Conservation (phyloP, 1,140 invertebrate species). For the Diploscapter pachys region DNA sequence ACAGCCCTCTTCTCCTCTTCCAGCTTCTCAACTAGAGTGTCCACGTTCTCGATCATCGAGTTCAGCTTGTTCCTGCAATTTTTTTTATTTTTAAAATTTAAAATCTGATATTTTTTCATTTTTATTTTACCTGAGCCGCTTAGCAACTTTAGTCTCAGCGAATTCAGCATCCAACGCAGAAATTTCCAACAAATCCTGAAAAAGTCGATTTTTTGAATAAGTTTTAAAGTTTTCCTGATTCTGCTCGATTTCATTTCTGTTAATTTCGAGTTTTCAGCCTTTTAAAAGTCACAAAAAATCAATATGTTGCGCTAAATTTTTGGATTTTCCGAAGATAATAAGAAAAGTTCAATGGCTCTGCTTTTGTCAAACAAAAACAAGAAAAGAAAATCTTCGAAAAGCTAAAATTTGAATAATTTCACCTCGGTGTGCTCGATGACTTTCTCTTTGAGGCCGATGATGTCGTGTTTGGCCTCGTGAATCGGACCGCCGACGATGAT, state of each 20-base stretch:
- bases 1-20: constrained; percentile 40
- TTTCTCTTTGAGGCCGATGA: constrained; percentile 45
- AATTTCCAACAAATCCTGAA: constrained; percentile 45
- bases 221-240: too few relatives aligned
- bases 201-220: background rate
- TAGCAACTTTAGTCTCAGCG: constrained; percentile 44
- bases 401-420: background rate
- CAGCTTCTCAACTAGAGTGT: constrained; percentile 41
- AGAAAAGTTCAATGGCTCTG: too few relatives aligned
- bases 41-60: constrained; percentile 45
- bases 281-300: too few relatives aligned
- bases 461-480: constrained; percentile 45
- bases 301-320: too few relatives aligned
- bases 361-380: background rate
- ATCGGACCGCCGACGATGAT: constrained; percentile 39
- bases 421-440: constrained; percentile 48
- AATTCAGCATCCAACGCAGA: constrained; percentile 41
- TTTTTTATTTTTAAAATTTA: too few relatives aligned
- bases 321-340: too few relatives aligned
- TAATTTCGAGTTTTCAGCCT: too few relatives aligned
- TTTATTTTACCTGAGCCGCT: constrained; percentile 23
- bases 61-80: constrained; percentile 33
- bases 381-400: constrained; percentile 11
- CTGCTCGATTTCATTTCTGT: too few relatives aligned
- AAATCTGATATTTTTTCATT: too few relatives aligned